Conservation (phyloP, 2,888 invertebrate species). For the Melieria crassipennis region DNA sequence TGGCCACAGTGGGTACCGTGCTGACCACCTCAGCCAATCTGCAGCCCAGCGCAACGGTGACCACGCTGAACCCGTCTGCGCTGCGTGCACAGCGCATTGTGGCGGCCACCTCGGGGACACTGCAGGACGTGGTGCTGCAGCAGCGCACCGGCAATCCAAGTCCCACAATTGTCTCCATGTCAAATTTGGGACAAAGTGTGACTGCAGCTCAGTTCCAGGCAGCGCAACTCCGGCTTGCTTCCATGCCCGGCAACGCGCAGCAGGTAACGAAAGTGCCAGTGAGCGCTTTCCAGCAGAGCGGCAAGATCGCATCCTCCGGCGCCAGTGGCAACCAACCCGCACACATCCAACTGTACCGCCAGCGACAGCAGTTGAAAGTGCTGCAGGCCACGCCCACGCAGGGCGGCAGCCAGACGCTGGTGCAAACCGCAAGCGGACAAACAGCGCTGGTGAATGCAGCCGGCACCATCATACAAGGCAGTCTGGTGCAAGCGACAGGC, state of each 20-base stretch:
- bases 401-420: slow-evolving; percentile 53
- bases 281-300: slow-evolving; percentile 59
- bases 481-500: slow-evolving; percentile 55
- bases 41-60: slow-evolving; percentile 58
- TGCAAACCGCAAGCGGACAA: slow-evolving; percentile 60
- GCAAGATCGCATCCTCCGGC: slow-evolving; percentile 49
- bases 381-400: slow-evolving; percentile 52
- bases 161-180: slow-evolving; percentile 65
- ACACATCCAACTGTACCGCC: slow-evolving; percentile 65
- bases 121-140: slow-evolving; percentile 64
- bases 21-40: slow-evolving; percentile 62
- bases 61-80: slow-evolving; percentile 61
- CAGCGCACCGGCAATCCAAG: slow-evolving; percentile 61
- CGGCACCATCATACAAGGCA: slow-evolving; percentile 64
- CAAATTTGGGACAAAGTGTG: slow-evolving; percentile 58
- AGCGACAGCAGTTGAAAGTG: slow-evolving; percentile 63
- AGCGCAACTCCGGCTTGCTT: slow-evolving; percentile 60
- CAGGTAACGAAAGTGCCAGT: slow-evolving; percentile 63
- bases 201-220: slow-evolving; percentile 62
- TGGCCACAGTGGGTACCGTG: slow-evolving; percentile 64
- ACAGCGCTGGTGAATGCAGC: slow-evolving; percentile 58
- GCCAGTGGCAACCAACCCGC: slow-evolving; percentile 54
- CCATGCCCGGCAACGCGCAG: slow-evolving; percentile 57
- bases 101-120: slow-evolving; percentile 52
- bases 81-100: slow-evolving; percentile 64